Base-by-base conservation (phyloP, 1,140 invertebrate species). In the Neodiprion virginianus region DNA sequence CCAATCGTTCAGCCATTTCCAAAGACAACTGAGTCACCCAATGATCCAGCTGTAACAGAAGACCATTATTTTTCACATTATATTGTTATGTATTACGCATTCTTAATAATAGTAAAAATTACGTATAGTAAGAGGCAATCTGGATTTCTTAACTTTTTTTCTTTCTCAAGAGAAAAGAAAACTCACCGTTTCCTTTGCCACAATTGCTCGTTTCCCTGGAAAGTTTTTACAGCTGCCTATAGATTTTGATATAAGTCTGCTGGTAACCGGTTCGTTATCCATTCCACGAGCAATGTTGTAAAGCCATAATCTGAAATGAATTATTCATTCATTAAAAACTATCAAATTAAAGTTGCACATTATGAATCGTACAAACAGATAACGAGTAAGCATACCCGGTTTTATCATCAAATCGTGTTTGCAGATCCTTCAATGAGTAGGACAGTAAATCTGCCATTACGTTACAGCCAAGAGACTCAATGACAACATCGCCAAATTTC, bases 201-300 rank as follows among this genome's bases (percentile, higher is more conserved):
- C 87, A 17, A 99, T 90, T n/a, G 93, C 92, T 76, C 92, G 91
- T 85, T 93, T 94, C 0, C 97, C 97, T 12, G 92, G 91, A 86
- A 99, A 98, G 79, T 95, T 96, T 89, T 99, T 99, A 82, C 96
- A 97, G 82, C 97, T 98, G 0, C 96, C 97, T 79, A 99, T 97
- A 50, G 96, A 98, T 86, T 99, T 98, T 1, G 96, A 90, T 69
- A 97, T 91, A 75, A 97, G 92, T 80, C 96, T 90, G 0, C 93
- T 90, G 74, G 90, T 93, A 0, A 99, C 97, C 40, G 94, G 92
- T 82, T 99, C 97, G 77, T 93, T 82, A 80, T 99, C 97, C 75
- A 96, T 92, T 10, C 98, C 98, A 76, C 93, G 90, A 17, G 95
- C 94, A 73, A 99, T 93, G 81, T 95, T 93, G 84, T 95, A 95